Percentiles rank a stretch among this genome's conserved stretches.
Evolutionary conservation across 2,113 vertebrate species (phyloP).

Genomic region (Callaeas wilsoni): DNA sequence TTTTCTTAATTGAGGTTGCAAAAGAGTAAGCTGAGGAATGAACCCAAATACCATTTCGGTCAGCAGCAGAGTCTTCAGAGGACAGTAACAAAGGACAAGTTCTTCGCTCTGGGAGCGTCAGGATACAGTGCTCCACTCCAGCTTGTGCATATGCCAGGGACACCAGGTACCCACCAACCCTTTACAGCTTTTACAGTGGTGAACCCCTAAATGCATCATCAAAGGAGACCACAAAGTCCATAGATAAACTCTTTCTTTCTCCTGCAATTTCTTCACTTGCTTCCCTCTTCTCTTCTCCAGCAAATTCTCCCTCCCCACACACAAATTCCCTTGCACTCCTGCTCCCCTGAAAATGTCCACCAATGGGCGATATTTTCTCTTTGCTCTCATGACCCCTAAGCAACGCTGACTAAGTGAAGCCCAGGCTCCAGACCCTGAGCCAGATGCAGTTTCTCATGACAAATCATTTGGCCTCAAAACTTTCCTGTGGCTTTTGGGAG

Average conservation of each 20-base stretch:
- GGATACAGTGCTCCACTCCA: neutral
- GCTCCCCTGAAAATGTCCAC: neutral
- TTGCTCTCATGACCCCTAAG: neutral
- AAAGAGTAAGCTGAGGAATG: slow-evolving; percentile 3
- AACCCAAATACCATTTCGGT: neutral
- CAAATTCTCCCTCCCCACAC: neutral
- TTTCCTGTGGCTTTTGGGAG: neutral
- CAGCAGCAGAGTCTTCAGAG: neutral
- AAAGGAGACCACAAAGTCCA: neutral
- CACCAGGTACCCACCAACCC: neutral
- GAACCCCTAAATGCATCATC: neutral
- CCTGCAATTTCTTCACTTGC: neutral
- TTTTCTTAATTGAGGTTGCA: slow-evolving; percentile 20
- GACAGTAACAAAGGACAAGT: neutral
- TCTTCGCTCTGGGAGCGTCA: fast-evolving
- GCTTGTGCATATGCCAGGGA: neutral
- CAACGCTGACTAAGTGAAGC: neutral
- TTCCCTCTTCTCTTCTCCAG: neutral
- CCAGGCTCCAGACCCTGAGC: neutral
- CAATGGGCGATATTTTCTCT: neutral
- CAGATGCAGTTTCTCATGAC: neutral
- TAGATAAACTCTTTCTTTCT: neutral
- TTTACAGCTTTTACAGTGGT: neutral
- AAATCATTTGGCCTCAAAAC: neutral
- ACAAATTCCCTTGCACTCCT: neutral